Percentiles rank a stretch among this genome's conserved stretches.
Evolutionary conservation across 2,797 vertebrate species (phyloP).

Genomic region (Lithobates pipiens): DNA sequence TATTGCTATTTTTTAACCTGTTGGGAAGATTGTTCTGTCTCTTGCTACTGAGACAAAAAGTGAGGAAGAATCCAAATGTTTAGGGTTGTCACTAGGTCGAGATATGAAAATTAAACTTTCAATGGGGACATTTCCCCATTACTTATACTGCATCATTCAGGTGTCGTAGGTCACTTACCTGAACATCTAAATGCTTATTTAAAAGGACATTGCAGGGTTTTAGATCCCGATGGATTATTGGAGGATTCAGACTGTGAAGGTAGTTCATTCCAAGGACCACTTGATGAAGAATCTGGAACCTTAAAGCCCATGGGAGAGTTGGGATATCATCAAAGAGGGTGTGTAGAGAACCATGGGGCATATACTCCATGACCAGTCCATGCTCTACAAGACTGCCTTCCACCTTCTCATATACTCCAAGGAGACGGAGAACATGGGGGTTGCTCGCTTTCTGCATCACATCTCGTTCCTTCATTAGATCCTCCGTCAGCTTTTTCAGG

Average conservation of each 20-base stretch:
- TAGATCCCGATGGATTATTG: constrained; percentile 55
- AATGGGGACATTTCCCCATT: too few species aligned
- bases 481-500: constrained; percentile 1
- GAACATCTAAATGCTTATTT: constrained; percentile 38
- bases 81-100: too few species aligned
- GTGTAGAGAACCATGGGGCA: constrained; percentile 45
- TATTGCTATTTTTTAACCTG: too few species aligned
- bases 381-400: constrained; percentile 3
- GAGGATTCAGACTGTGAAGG: constrained; percentile 50
- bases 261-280: constrained; percentile 53
- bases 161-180: constrained; percentile 16
- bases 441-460: constrained; percentile 49
- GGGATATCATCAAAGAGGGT: constrained; percentile 6
- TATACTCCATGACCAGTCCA: constrained; percentile 57
- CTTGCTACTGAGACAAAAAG: too few species aligned
- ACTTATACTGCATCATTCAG: too few species aligned
- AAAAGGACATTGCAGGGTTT: constrained; percentile 53
- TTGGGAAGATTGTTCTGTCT: too few species aligned
- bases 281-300: constrained; percentile 52
- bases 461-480: constrained; percentile 39
- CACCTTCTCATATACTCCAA: constrained; percentile 36
- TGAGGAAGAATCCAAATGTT: too few species aligned
- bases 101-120: too few species aligned
- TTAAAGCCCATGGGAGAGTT: constrained; percentile 46
- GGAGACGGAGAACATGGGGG: constrained; percentile 34